Base-by-base conservation (phyloP, 37 sponge, comb jelly and placozoan genomes). In the Mnemiopsis leidyi region DNA sequence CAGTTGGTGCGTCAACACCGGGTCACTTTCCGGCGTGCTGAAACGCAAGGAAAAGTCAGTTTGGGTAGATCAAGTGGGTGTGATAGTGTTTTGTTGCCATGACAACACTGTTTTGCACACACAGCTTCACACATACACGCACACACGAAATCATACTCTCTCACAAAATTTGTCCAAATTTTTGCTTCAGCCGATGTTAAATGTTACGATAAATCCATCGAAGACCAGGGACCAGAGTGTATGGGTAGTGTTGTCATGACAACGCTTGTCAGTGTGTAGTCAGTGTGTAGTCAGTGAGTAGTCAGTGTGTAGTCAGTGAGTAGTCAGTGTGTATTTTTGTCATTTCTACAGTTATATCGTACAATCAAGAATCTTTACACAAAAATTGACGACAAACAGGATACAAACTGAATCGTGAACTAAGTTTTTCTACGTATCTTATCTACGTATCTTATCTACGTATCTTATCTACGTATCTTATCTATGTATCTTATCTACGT, bases 21-120 rank as follows among this genome's bases (percentile, higher is more conserved):
- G 75, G 75, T 71, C 75, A 29, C 30, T 71, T 71, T 71, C 75
- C 25, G 75, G 30, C 30, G 75, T 71, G 30, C 75, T 71, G 30
- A n/a, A 48, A 48, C 61, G 61, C 61, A 48, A 48, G 61, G 61
- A 23, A 28, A 5, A 23, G 30, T 71, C 75, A 71, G 75, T 29
- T 7, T 18, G 2, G 20, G 7, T 29, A 28, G 3, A 28, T 71
- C 68, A 18, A 28, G 25, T 23, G 25, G 25, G 75, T 71, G 75
- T 71, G 25, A 28, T 71, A 23, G 5, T 71, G 75, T 71, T 28
- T n/a, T 29, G 75, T 71, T 71, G 75, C 30, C 75, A 71, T 71
- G 75, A 28, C 30, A 71, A 71, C 75, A 71, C 30, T n/a, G 75
- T 5, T 13, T 5, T 5, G 75, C 30, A 25, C 25, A 25, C 30